Evolutionary conservation across 2,888 invertebrate genomes (phyloP).

Genomic region (Tenthredo notha): DNA sequence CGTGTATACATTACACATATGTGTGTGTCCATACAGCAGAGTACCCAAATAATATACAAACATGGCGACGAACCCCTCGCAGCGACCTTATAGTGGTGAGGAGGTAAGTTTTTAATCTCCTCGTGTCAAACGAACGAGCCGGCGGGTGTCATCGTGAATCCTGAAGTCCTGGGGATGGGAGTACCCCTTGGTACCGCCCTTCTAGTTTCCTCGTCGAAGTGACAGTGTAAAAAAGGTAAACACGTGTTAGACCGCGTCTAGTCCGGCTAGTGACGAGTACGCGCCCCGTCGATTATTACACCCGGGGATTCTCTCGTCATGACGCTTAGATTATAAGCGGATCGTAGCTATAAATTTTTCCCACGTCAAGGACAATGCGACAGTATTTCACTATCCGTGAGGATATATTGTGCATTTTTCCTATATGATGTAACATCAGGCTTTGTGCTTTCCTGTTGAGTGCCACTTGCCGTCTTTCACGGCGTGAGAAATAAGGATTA

Average conservation of each 20-base stretch:
- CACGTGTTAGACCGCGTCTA: constrained; percentile 50
- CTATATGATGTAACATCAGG: constrained; percentile 12
- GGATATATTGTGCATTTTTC: constrained; percentile 3
- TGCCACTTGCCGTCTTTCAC: constrained; percentile 8
- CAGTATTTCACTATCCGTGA: neutral
- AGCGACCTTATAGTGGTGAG: constrained; percentile 29
- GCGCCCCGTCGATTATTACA: constrained; percentile 53
- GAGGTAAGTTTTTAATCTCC: constrained; percentile 53
- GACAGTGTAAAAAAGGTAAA: constrained; percentile 46
- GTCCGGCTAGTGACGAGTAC: constrained; percentile 48
- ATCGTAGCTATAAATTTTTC: constrained; percentile 49
- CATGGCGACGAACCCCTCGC: constrained; percentile 31
- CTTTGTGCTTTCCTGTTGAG: constrained; percentile 3
- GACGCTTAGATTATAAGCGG: constrained; percentile 39
- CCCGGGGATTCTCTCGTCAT: constrained; percentile 53
- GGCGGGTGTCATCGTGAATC: constrained; percentile 42
- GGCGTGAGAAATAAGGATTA: constrained; percentile 13
- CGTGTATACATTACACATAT: constrained; percentile 5
- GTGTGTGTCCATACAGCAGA: neutral
- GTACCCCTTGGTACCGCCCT: constrained; percentile 33
- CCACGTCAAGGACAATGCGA: constrained; percentile 51
- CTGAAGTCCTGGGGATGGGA: constrained; percentile 21
- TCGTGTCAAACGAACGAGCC: constrained; percentile 42
- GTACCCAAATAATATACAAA: neutral
- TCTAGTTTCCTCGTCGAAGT: constrained; percentile 43